A percentile compares a stretch with the other conserved stretches of the same genome.
These are phyloP conservation scores for Conchocele bisecta DNA, from an alignment of 2,888 invertebrate genomes.

Conservation along the genomic window DNA sequence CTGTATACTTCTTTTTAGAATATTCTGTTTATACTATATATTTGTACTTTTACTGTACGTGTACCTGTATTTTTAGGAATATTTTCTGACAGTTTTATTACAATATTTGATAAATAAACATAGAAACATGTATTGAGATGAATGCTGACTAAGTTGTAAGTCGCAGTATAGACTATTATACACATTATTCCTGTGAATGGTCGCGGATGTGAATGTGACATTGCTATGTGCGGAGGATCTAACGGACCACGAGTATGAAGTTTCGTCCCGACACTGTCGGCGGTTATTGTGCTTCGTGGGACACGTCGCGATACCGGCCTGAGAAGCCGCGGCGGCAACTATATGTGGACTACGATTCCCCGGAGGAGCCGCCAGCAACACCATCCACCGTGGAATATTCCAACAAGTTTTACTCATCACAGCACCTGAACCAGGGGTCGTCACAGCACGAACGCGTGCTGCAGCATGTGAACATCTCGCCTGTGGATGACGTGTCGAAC, in stretches of 20 bases:
- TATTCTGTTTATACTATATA: too few species aligned
- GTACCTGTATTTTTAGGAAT: too few species aligned
- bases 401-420: conserved; percentile 41
- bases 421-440: conserved; percentile 7
- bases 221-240: background rate
- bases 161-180: too few species aligned
- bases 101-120: too few species aligned
- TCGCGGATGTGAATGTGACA: background rate
- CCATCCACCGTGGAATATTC: conserved; percentile 47
- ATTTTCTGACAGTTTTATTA: too few species aligned
- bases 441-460: conserved; percentile 10
- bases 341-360: conserved; percentile 32
- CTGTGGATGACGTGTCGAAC: conserved; percentile 53
- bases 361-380: conserved; percentile 26
- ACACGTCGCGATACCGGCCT: conserved; percentile 49
- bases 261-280: conserved; percentile 52
- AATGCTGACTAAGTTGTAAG: too few species aligned
- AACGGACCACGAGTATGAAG: conserved; percentile 46
- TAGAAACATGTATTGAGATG: too few species aligned
- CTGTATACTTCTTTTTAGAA: too few species aligned
- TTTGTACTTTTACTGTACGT: too few species aligned
- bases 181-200: too few species aligned
- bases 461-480: conserved; percentile 54
- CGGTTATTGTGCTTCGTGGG: conserved; percentile 56
- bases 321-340: conserved; percentile 31